These are phyloP conservation scores for Dipodomys spectabilis DNA, from an alignment of 2,113 vertebrate species.

Conservation along the genomic window DNA sequence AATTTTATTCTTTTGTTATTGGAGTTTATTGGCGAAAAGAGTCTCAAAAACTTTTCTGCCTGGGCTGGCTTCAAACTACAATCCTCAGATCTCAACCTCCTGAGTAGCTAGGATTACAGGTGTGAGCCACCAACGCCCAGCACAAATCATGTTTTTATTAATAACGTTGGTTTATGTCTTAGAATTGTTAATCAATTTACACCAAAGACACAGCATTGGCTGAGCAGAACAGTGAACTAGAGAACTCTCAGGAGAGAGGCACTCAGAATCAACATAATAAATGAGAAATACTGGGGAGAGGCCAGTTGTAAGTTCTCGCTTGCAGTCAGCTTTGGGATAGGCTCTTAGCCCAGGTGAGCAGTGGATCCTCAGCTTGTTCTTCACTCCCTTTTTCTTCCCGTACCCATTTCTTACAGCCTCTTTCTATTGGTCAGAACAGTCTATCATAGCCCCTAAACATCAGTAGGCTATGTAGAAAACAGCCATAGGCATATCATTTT, in stretches of 20 bases:
- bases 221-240: neutral
- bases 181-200: neutral
- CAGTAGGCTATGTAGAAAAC: conserved; percentile 27
- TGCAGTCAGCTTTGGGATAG: neutral
- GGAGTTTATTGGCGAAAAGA: too few species aligned
- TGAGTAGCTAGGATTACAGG: too few species aligned
- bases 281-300: neutral
- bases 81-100: too few species aligned
- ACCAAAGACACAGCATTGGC: neutral
- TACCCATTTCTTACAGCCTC: neutral
- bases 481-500: neutral
- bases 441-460: neutral
- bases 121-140: neutral
- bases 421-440: neutral
- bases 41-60: too few species aligned
- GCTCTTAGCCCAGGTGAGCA: neutral
- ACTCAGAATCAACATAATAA: neutral
- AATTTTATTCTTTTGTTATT: too few species aligned
- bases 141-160: neutral
- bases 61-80: too few species aligned
- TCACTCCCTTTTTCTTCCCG: too few species aligned
- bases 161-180: neutral
- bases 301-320: neutral
- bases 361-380: neutral
- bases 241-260: neutral